Conservation (phyloP, 2,888 invertebrate species). For the Andrena bicolor region DNA sequence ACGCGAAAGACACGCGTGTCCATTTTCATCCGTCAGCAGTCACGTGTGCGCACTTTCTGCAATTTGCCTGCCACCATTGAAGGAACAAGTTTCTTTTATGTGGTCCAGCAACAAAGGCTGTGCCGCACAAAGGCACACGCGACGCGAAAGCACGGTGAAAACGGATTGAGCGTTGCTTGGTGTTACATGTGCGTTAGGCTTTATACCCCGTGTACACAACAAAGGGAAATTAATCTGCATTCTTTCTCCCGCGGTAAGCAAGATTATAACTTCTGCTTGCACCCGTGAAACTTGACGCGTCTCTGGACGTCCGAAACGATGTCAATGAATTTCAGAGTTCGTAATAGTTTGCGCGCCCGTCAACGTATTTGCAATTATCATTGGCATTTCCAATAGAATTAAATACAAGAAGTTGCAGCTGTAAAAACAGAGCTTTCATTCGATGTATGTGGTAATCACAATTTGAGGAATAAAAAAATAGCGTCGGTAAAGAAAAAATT, state of each 20-base stretch:
- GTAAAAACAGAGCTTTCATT: too few relatives aligned
- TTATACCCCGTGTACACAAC: neutral
- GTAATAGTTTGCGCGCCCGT: neutral
- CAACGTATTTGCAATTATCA: slow-evolving; percentile 64
- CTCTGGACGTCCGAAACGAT: neutral
- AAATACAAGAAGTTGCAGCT: too few relatives aligned
- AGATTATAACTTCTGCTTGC: neutral
- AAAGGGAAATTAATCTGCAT: slow-evolving; percentile 32
- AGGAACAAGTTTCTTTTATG: slow-evolving; percentile 59
- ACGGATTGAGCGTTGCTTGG: slow-evolving; percentile 42
- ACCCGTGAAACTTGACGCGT: neutral
- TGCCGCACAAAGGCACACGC: slow-evolving; percentile 55
- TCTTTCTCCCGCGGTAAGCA: neutral
- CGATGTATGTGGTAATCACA: too few relatives aligned
- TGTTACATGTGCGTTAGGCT: slow-evolving; percentile 22
- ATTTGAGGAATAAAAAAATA: too few relatives aligned
- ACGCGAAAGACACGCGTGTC: slow-evolving; percentile 20
- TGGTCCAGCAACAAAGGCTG: slow-evolving; percentile 49
- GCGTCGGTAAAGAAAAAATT: too few relatives aligned
- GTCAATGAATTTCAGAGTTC: neutral
- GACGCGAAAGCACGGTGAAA: slow-evolving; percentile 65
- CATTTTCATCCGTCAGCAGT: slow-evolving; percentile 27
- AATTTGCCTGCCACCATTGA: slow-evolving; percentile 53
- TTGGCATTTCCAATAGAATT: slow-evolving; percentile 59
- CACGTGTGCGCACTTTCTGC: slow-evolving; percentile 45